Evolutionary conservation across 2,888 invertebrate species (phyloP).

Genomic region (Tuberolachnus salignus): DNA sequence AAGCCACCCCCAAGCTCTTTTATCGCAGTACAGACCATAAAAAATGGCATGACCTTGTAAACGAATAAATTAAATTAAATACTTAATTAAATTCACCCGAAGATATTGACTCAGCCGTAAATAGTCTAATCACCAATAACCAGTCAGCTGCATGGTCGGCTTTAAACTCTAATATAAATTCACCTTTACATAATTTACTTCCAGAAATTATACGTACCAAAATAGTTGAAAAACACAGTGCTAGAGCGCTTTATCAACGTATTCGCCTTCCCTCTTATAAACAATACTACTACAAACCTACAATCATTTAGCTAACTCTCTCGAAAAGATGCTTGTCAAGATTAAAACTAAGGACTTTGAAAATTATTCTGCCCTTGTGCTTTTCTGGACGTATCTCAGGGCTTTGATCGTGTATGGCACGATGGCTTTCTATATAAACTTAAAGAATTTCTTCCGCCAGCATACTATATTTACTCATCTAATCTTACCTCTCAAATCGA

Average conservation of each 20-base stretch:
- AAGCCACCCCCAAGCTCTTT: too few relatives aligned
- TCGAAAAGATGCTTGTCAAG: too few relatives aligned
- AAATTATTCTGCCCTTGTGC: too few relatives aligned
- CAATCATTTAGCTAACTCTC: too few relatives aligned
- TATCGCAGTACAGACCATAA: too few relatives aligned
- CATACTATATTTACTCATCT: too few relatives aligned
- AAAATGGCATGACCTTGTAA: too few relatives aligned
- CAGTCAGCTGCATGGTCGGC: not conserved
- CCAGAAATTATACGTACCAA: not conserved
- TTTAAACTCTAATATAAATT: not conserved
- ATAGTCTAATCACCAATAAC: not conserved
- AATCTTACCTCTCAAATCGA: not conserved
- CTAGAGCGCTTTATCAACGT: not conserved
- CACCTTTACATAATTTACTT: not conserved
- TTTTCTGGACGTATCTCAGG: too few relatives aligned
- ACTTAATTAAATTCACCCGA: not conserved
- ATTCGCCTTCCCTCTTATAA: not conserved
- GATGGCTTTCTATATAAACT: too few relatives aligned
- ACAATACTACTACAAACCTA: not conserved
- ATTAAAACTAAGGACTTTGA: too few relatives aligned
- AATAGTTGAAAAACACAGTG: not conserved
- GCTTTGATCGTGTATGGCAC: too few relatives aligned
- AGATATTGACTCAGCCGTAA: not conserved
- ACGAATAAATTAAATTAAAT: too few relatives aligned
- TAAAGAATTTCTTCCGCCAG: not conserved